phyloP scores from a whole-genome alignment of 2,113 vertebrate genomes.

The Syrmaticus mikado region DNA sequence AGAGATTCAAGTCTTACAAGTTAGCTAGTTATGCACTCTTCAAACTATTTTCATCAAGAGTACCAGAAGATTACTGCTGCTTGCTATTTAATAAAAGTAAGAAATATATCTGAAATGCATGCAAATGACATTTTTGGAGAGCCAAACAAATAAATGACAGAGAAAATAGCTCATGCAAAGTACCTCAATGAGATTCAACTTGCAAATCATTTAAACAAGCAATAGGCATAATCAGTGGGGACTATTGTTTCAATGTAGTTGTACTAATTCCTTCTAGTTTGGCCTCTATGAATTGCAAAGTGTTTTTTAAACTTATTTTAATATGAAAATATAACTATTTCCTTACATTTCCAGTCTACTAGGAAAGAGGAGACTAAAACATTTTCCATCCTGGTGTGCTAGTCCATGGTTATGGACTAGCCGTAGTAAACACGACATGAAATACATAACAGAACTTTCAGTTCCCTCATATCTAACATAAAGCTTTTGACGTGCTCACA shows the following conservation, averaged over 20 bases:
- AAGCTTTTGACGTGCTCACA: neutral
- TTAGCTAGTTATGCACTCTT: neutral
- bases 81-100: neutral
- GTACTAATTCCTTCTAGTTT: neutral
- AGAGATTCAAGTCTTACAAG: neutral
- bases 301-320: neutral
- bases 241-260: neutral
- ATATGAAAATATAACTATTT: neutral
- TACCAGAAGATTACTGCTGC: neutral
- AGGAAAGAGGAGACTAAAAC: neutral
- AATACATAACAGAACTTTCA: neutral
- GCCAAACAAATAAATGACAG: neutral
- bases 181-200: neutral
- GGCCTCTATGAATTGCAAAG: neutral
- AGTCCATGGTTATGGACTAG: neutral
- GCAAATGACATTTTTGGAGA: neutral
- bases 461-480: neutral
- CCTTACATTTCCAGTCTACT: neutral
- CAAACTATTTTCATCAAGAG: neutral
- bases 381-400: neutral
- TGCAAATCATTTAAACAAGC: neutral
- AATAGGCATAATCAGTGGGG: neutral
- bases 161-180: neutral
- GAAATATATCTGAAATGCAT: neutral
- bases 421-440: neutral